Conservation (phyloP, 2,888 invertebrate genomes). For the Metacarcinus magister region DNA sequence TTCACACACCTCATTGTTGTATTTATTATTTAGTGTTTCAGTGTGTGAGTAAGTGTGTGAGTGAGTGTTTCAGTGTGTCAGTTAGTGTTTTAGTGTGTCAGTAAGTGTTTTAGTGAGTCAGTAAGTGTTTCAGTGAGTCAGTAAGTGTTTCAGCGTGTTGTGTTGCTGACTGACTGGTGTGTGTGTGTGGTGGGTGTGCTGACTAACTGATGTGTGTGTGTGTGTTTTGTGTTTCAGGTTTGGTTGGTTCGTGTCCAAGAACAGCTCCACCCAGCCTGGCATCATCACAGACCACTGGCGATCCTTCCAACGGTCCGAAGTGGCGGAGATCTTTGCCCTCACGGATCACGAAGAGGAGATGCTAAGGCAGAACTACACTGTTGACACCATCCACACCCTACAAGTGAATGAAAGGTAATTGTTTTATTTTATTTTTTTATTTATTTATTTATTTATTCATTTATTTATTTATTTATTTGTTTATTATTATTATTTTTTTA, state of each 20-base stretch:
- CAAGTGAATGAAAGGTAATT: not conserved
- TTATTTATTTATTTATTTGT: too few relatives aligned
- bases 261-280: conserved; percentile 57
- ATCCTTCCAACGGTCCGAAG: conserved; percentile 86
- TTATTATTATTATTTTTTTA: too few relatives aligned
- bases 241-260: conserved; percentile 81
- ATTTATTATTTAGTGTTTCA: not conserved
- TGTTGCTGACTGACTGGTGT: too few relatives aligned
- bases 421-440: not conserved
- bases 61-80: not conserved
- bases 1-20: not conserved
- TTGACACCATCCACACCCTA: not conserved
- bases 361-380: conserved; percentile 61
- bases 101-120: not conserved
- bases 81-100: not conserved
- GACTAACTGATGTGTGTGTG: too few relatives aligned
- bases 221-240: conserved; percentile 68
- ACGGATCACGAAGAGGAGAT: conserved; percentile 56
- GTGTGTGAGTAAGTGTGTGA: too few relatives aligned
- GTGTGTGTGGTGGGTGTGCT: too few relatives aligned
- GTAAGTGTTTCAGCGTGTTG: not conserved
- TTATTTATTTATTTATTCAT: too few relatives aligned
- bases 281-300: conserved; percentile 87
- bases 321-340: conserved; percentile 86
- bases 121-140: not conserved